Base-by-base conservation (phyloP, 1,140 invertebrate species). In the Leptonema lineaticorne region DNA sequence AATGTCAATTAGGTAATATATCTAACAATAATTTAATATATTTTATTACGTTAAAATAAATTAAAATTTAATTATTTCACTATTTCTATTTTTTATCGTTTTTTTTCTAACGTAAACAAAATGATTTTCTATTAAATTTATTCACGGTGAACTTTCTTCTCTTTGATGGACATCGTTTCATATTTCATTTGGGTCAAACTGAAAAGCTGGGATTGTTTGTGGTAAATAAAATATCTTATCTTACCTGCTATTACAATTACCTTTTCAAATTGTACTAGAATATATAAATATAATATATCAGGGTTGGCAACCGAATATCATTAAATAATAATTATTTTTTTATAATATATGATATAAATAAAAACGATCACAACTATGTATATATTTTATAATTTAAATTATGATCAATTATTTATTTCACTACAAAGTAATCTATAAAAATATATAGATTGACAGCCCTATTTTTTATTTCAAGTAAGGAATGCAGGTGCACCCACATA, bases 401-500 rank as follows among this genome's bases (percentile, higher is more conserved):
- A 53, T 2, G 24, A 18, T 14, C 24, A 6, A n/a, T n/a, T 22
- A 20, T 48, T 16, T 8, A 48, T 16, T 48, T 48, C 20, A 48
- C 11, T 11, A 48, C 1, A 53, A 18, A 18, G 11, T 53, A 3
- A 53, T 9, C 24, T n/a, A n/a, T n/a, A n/a, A n/a, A n/a, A n/a
- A n/a, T n/a, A n/a, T n/a, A n/a, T n/a, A n/a, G n/a, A n/a, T n/a
- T 37, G 58, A 28, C 33, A 62, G 14, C 58, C 58, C 29, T 62
- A 1, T 3, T 26, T 53, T 20, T 20, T 26, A 1, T 48, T 6
- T 5, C n/a, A 50, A 50, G 18, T 8, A 16, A 57, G 16, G n/a
- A 22, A 28, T 29, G 69, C 69, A 67, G 69, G 64, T 70, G 69
- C 58, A 16, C 60, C 20, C 26, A 50, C 48, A 63, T 63, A 33